These are phyloP conservation scores for Periophthalmus magnuspinnatus DNA, from an alignment of 2,797 vertebrate species.

Conservation along the genomic window DNA sequence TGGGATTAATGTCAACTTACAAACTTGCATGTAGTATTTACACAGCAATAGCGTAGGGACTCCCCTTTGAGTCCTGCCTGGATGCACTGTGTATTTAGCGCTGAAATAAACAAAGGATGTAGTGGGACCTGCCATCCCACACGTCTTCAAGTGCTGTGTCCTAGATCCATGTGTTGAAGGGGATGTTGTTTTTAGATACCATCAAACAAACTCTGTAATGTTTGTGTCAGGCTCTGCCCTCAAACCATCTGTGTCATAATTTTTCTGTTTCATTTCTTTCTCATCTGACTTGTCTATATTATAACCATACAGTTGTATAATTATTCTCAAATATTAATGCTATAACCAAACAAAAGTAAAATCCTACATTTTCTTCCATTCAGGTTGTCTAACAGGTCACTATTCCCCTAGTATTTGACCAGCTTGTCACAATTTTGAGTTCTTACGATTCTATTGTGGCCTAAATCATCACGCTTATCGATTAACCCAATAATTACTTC, in stretches of 20 bases:
- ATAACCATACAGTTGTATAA: neutral
- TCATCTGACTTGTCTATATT: neutral
- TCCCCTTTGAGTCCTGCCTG: slow-evolving; percentile 33
- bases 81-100: slow-evolving; percentile 61
- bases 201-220: slow-evolving; percentile 33
- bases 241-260: slow-evolving; percentile 15
- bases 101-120: slow-evolving; percentile 68
- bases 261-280: slow-evolving; percentile 2
- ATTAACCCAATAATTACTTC: no score
- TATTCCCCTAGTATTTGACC: neutral
- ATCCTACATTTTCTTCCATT: neutral
- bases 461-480: no score
- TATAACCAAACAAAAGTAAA: neutral
- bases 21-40: slow-evolving; percentile 34
- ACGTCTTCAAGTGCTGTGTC: slow-evolving; percentile 43
- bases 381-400: neutral
- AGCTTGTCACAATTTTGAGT: neutral
- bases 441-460: no score
- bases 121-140: slow-evolving; percentile 48
- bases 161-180: slow-evolving; percentile 31
- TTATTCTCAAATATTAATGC: neutral
- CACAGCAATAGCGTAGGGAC: slow-evolving; percentile 13
- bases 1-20: neutral
- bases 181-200: slow-evolving; percentile 58
- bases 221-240: slow-evolving; percentile 3